Conservation (phyloP, 2,797 vertebrate species). For the Galago senegalensis region DNA sequence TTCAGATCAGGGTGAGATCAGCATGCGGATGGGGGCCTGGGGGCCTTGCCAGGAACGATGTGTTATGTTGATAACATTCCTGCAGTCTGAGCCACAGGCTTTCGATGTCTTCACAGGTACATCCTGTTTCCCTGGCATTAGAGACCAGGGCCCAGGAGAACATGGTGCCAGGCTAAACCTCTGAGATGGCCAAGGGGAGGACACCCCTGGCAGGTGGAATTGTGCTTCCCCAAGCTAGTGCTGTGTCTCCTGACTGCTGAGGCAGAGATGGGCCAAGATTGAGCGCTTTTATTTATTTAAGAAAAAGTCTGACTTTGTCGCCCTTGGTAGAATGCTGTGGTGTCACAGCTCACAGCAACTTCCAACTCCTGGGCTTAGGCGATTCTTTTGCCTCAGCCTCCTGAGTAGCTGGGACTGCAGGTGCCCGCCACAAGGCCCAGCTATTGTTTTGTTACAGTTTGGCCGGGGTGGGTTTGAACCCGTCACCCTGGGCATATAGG, state of each 20-base stretch:
- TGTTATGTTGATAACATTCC: background rate
- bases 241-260: background rate
- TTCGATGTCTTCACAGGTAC: background rate
- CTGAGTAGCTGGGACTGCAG: too few species aligned
- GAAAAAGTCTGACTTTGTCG: too few species aligned
- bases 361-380: too few species aligned
- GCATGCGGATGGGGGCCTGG: background rate
- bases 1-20: constrained; percentile 13
- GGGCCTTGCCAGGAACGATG: background rate
- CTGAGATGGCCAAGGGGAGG: background rate
- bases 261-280: background rate
- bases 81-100: background rate
- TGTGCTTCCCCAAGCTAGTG: rapidly evolving
- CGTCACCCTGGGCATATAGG: too few species aligned
- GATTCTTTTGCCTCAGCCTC: too few species aligned
- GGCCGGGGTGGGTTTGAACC: too few species aligned
- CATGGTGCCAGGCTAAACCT: background rate
- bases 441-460: too few species aligned
- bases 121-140: rapidly evolving
- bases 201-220: background rate
- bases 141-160: background rate
- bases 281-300: too few species aligned
- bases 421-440: too few species aligned
- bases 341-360: too few species aligned
- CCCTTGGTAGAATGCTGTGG: too few species aligned